phyloP scores from a whole-genome alignment of 2,797 vertebrate genomes.

The Salarias fasciatus region DNA sequence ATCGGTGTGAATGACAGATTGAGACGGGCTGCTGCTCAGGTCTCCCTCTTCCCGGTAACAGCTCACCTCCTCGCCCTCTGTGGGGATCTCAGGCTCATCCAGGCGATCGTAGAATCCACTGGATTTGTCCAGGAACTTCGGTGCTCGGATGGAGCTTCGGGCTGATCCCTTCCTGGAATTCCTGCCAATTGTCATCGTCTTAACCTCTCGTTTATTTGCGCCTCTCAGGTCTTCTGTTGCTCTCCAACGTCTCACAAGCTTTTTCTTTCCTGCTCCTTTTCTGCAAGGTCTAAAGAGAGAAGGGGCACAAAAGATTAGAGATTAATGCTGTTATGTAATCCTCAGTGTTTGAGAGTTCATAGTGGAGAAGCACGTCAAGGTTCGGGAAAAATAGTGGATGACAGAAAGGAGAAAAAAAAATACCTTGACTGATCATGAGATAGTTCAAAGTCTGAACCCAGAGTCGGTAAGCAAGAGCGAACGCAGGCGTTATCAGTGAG shows the following conservation, averaged over 20 bases:
- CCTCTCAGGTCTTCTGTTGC: no score
- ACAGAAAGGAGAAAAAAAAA: neutral
- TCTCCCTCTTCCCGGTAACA: neutral
- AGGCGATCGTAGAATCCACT: conserved; percentile 81
- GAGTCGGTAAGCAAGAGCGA: no score
- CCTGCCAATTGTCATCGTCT: conserved; percentile 81
- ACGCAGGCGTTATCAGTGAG: conserved; percentile 13
- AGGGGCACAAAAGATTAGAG: conserved; percentile 32
- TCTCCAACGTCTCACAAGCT: no score
- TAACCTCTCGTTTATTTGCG: neutral
- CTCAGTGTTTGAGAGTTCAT: conserved; percentile 1
- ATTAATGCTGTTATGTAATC: conserved; percentile 45
- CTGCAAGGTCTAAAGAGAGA: conserved; percentile 26
- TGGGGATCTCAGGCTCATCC: conserved; percentile 64
- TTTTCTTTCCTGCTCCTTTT: conserved; percentile 1
- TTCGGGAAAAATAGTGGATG: neutral
- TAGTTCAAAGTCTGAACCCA: no score
- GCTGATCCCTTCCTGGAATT: conserved; percentile 71
- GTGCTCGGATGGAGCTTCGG: conserved; percentile 71
- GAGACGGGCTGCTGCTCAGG: neutral
- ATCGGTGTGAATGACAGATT: neutral
- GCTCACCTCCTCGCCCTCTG: conserved; percentile 4
- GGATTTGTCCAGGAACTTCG: conserved; percentile 81
- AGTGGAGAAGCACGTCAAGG: neutral
- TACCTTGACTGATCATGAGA: neutral